Percentiles rank a stretch among this genome's conserved stretches.
phyloP scores from a whole-genome alignment of 2,888 invertebrate species.

The Lingula anatina region DNA sequence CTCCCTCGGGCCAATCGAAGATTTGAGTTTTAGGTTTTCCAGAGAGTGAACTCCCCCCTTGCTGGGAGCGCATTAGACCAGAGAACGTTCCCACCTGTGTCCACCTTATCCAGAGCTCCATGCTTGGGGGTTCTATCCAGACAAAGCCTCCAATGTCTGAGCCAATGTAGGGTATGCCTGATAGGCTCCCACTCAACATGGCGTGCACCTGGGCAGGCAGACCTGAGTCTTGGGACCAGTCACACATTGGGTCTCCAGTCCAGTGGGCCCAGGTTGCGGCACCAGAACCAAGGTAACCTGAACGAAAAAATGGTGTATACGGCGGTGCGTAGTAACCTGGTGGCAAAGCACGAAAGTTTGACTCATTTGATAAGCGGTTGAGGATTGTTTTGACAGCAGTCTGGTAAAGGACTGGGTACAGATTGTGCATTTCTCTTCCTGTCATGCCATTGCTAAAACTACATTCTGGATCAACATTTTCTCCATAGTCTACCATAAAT shows the following conservation, averaged over 20 bases:
- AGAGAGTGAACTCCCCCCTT: no score
- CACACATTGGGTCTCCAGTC: slow-evolving; percentile 7
- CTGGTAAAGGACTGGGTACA: slow-evolving; percentile 7
- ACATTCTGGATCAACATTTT: slow-evolving; percentile 6
- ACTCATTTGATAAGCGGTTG: background rate
- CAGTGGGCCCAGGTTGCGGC: slow-evolving; percentile 6
- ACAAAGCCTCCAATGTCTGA: slow-evolving; percentile 8
- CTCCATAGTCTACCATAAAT: slow-evolving; percentile 9
- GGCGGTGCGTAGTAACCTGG: slow-evolving; percentile 1
- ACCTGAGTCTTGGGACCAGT: slow-evolving; percentile 5
- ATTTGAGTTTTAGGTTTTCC: slow-evolving; percentile 5
- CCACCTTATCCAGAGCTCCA: slow-evolving; percentile 9
- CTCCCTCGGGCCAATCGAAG: slow-evolving; percentile 2
- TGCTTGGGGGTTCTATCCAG: slow-evolving; percentile 3
- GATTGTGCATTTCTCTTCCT: slow-evolving; percentile 8
- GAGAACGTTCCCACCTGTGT: slow-evolving; percentile 8
- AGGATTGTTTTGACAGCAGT: slow-evolving; percentile 5
- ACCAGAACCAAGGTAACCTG: slow-evolving; percentile 3
- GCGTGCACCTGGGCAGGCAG: slow-evolving; percentile 6
- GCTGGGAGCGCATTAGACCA: slow-evolving; percentile 8
- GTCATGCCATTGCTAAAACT: slow-evolving; percentile 1
- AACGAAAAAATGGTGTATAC: slow-evolving; percentile 4
- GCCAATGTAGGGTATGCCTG: slow-evolving; percentile 6
- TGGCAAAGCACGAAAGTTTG: no score
- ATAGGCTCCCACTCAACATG: slow-evolving; percentile 4